Evolutionary conservation across 2,113 vertebrate species (phyloP).

Genomic region (Gracilinanus agilis): DNA sequence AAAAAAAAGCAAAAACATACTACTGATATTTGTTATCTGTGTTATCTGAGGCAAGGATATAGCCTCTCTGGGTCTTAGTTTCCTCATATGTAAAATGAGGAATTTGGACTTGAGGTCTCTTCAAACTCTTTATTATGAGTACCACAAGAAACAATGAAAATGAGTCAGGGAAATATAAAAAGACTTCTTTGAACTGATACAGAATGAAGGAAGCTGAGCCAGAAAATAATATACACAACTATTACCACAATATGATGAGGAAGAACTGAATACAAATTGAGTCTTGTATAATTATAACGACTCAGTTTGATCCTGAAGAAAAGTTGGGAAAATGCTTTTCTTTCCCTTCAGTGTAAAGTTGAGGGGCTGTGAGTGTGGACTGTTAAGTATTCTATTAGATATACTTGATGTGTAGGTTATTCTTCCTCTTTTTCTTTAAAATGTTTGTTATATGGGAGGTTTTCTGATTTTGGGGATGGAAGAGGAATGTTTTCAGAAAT

Average conservation of each 20-base stretch:
- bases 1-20: neutral
- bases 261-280: no score
- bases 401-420: neutral
- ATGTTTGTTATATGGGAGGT: neutral
- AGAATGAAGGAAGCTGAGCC: no score
- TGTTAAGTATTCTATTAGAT: neutral
- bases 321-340: neutral
- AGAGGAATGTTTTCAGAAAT: neutral
- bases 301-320: no score
- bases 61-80: neutral
- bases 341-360: neutral
- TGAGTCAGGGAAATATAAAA: no score
- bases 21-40: neutral
- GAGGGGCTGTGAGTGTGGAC: neutral
- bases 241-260: no score
- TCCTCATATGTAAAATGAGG: neutral
- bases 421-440: neutral
- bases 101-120: neutral
- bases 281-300: no score
- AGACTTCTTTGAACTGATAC: no score
- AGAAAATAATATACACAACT: no score
- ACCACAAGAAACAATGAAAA: no score
- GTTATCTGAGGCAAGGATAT: neutral
- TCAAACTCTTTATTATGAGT: no score
- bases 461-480: neutral